A percentile compares a stretch with the other conserved stretches of the same genome.
phyloP scores from a whole-genome alignment of 2,888 invertebrate genomes.

The Lissonota sp. region DNA sequence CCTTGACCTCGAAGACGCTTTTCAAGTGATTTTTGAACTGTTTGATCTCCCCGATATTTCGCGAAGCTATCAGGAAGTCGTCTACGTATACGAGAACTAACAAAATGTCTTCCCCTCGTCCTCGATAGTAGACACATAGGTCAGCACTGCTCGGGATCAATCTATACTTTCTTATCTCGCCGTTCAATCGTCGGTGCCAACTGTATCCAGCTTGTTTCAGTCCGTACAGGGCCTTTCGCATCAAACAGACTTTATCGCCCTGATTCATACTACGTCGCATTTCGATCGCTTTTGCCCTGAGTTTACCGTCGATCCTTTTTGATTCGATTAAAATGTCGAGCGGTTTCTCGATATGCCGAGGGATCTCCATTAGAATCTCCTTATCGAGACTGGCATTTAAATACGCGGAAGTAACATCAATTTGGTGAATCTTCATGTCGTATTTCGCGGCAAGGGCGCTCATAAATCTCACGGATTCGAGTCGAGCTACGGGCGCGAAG shows the following conservation, averaged over 20 bases:
- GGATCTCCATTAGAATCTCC: slow-evolving; percentile 36
- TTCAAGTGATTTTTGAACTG: slow-evolving; percentile 32
- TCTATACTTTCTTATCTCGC: slow-evolving; percentile 36
- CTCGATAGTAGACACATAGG: slow-evolving; percentile 44
- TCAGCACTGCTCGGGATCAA: slow-evolving; percentile 20
- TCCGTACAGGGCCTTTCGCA: slow-evolving; percentile 35
- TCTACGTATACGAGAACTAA: slow-evolving; percentile 64
- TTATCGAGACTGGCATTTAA: slow-evolving; percentile 24
- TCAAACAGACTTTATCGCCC: slow-evolving; percentile 24
- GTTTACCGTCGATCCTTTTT: background rate
- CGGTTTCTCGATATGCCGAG: slow-evolving; percentile 5
- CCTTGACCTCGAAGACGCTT: slow-evolving; percentile 59
- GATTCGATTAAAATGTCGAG: slow-evolving; percentile 33
- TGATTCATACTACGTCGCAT: slow-evolving; percentile 9
- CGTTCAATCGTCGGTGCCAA: slow-evolving; percentile 45
- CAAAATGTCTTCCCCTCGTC: slow-evolving; percentile 44
- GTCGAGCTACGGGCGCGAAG: slow-evolving; percentile 64
- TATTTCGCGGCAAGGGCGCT: slow-evolving; percentile 43
- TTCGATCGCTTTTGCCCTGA: slow-evolving; percentile 30
- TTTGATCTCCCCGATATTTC: slow-evolving; percentile 12
- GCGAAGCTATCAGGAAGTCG: slow-evolving; percentile 46
- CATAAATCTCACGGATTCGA: slow-evolving; percentile 47
- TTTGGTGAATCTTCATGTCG: slow-evolving; percentile 51
- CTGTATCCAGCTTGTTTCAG: slow-evolving; percentile 33
- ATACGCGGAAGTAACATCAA: slow-evolving; percentile 62